phyloP scores from a whole-genome alignment of 2,113 vertebrate genomes.

The Chaetodon auriga region DNA sequence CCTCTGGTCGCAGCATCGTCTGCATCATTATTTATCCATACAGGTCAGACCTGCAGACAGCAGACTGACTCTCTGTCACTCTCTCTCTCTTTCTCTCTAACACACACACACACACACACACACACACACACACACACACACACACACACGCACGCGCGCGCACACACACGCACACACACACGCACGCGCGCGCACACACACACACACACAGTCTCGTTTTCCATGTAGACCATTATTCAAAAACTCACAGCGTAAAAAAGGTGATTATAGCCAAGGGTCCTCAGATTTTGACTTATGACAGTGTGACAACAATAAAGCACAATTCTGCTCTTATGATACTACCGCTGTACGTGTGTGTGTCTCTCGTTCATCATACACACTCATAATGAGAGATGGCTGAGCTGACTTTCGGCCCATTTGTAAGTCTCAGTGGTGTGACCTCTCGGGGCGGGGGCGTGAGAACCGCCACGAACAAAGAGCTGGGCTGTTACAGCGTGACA shows the following conservation, averaged over 20 bases:
- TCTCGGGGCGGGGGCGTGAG: constrained; percentile 74
- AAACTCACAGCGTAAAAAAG: constrained; percentile 19
- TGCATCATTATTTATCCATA: constrained; percentile 66
- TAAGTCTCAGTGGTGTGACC: constrained; percentile 71
- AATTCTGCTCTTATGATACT: background rate
- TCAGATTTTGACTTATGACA: constrained; percentile 41
- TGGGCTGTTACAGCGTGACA: constrained; percentile 75
- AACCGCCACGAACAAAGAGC: constrained; percentile 73
- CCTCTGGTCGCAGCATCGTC: constrained; percentile 29
- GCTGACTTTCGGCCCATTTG: constrained; percentile 59
- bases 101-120: too few relatives aligned
- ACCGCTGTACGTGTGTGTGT: background rate
- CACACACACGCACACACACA: too few relatives aligned
- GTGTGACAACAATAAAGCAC: background rate
- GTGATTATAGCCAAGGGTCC: background rate
- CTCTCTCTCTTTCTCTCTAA: background rate
- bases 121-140: too few relatives aligned
- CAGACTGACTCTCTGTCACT: background rate
- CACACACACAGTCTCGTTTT: background rate
- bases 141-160: too few relatives aligned
- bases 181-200: background rate
- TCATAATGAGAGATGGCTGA: constrained; percentile 42
- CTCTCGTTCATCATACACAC: background rate
- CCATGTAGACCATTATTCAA: constrained; percentile 12
- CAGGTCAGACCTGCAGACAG: constrained; percentile 43